Conservation (phyloP, 2,888 invertebrate genomes). For the Brachypalpus laphriformis region DNA sequence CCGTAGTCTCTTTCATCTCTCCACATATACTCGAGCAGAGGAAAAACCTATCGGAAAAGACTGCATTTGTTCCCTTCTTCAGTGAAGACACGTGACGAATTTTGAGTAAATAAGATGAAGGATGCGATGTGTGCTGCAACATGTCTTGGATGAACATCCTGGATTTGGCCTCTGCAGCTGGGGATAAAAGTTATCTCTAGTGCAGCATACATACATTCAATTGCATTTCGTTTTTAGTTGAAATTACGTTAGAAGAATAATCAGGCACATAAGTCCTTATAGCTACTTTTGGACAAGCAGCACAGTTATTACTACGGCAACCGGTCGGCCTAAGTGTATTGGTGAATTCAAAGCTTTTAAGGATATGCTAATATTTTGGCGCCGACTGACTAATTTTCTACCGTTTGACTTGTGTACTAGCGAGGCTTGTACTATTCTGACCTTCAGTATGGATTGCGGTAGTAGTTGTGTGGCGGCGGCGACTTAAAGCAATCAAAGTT, state of each 20-base stretch:
- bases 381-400: conserved; percentile 60
- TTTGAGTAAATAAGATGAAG: conserved; percentile 41
- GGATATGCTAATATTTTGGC: conserved; percentile 63
- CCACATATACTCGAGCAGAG: background rate
- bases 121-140: conserved; percentile 31
- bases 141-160: conserved; percentile 39
- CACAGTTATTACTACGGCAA: conserved; percentile 28
- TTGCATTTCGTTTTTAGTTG: conserved; percentile 1
- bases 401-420: conserved; percentile 41
- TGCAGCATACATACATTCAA: conserved; percentile 20
- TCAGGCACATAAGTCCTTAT: conserved; percentile 21
- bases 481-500: conserved; percentile 39
- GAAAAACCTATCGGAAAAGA: conserved; percentile 25
- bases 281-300: conserved; percentile 12
- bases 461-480: conserved; percentile 5
- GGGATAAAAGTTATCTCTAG: background rate
- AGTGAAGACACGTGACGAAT: conserved; percentile 60
- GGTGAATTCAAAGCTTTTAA: conserved; percentile 30
- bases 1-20: conserved; percentile 9
- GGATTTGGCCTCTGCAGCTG: conserved; percentile 6
- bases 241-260: conserved; percentile 31
- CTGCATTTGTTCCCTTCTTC: conserved; percentile 47
- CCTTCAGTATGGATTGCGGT: conserved; percentile 59
- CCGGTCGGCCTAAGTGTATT: conserved; percentile 10
- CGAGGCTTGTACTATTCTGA: conserved; percentile 43